Evolutionary conservation across 2,797 vertebrate genomes (phyloP).

Genomic region (Hapalemur alaotrensis): DNA sequence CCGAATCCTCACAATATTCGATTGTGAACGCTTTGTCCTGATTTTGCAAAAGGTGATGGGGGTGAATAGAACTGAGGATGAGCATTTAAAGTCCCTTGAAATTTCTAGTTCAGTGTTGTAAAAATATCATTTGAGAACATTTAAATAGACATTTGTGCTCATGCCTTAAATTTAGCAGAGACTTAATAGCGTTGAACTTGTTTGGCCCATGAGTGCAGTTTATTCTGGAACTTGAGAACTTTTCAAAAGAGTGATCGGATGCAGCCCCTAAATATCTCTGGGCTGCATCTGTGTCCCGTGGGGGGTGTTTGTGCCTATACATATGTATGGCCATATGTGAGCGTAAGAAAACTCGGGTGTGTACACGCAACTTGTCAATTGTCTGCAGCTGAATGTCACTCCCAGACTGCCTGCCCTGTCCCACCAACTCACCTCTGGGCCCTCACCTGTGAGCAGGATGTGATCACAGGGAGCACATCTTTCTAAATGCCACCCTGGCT

Average conservation of each 20-base stretch:
- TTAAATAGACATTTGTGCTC: constrained; percentile 80
- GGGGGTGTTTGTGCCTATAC: constrained; percentile 66
- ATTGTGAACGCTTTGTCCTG: constrained; percentile 39
- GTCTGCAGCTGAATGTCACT: not conserved
- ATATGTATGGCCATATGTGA: constrained; percentile 77
- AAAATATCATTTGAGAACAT: constrained; percentile 76
- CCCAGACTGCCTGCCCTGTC: not conserved
- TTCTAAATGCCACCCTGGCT: not conserved
- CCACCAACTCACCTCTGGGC: constrained; percentile 42
- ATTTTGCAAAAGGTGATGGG: constrained; percentile 68
- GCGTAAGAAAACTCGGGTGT: constrained; percentile 17
- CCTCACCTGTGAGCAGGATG: not conserved
- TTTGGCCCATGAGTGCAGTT: constrained; percentile 51
- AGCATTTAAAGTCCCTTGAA: constrained; percentile 74
- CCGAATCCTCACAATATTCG: not conserved
- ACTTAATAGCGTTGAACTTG: constrained; percentile 75
- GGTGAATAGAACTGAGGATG: constrained; percentile 52
- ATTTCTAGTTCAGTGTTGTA: constrained; percentile 72
- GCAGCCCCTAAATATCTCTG: constrained; percentile 69
- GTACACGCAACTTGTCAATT: not conserved
- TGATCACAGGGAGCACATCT: not conserved
- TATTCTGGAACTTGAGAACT: constrained; percentile 67
- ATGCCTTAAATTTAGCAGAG: constrained; percentile 72
- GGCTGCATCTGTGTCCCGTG: constrained; percentile 69
- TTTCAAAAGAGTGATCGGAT: constrained; percentile 61